A percentile compares a stretch with the other conserved stretches of the same genome.
Conservation (phyloP, 2,888 invertebrate species). For the Spilarctia lutea region DNA sequence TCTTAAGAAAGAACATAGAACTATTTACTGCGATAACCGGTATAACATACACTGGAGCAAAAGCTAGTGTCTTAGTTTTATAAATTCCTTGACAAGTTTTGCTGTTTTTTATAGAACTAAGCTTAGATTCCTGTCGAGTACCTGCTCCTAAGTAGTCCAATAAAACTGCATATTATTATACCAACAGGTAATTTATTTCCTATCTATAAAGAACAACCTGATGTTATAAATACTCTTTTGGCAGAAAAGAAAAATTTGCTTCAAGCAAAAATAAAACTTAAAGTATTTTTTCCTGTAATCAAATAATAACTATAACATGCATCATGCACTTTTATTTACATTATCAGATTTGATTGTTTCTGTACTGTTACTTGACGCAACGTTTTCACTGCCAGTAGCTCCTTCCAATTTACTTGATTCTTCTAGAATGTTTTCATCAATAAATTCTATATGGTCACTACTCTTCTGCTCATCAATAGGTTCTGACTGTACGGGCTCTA, state of each 20-base stretch:
- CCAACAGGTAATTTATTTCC: conserved; percentile 37
- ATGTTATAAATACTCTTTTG: conserved; percentile 25
- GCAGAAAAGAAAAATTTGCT: conserved; percentile 46
- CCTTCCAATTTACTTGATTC: conserved; percentile 22
- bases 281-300: conserved; percentile 20
- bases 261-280: conserved; percentile 42
- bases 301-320: conserved; percentile 18
- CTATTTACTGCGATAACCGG: too few relatives aligned
- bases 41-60: too few relatives aligned
- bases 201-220: conserved; percentile 35
- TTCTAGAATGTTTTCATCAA: conserved; percentile 16
- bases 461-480: conserved; percentile 27
- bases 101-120: background rate
- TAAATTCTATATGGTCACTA: conserved; percentile 23
- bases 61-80: background rate
- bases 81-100: background rate
- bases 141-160: background rate
- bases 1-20: too few relatives aligned
- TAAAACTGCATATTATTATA: conserved; percentile 1
- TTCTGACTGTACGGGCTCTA: conserved; percentile 19
- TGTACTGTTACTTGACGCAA: background rate
- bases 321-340: conserved; percentile 28
- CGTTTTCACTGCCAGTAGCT: conserved; percentile 18
- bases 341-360: conserved; percentile 20
- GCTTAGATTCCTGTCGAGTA: background rate